Evolutionary conservation across 2,888 invertebrate genomes (phyloP), one percentile per base, ranked within the genome.

Genomic region (Platerodrilus igneus): DNA sequence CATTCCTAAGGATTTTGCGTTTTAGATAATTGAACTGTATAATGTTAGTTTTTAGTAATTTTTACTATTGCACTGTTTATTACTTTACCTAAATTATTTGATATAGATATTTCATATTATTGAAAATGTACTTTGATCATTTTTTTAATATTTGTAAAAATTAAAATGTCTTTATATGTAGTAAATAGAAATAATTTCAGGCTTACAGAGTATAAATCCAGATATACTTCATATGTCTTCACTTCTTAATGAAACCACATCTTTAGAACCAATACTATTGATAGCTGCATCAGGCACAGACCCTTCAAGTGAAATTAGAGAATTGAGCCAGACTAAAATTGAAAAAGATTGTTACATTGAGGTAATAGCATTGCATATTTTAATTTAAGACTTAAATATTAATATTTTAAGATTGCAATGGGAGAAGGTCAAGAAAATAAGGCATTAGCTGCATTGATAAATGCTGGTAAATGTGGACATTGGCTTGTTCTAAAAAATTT

Each of bases 281-380:
- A 76, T 96, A 32, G 82, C 88, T 22, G 84, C 90, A 34, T 81
- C 91, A 14, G 96, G 95, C 16, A 84, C 86, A 20, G 96, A 97
- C 73, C 95, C 94, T 11, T 85, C 92, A 1, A 77, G 79, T 13
- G 91, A 92, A 63, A 73, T 93, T 6, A 73, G 76, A 41, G 78
- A 81, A 29, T 66, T 86, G 22, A 85, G 86, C 0, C 58, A 68
- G 7, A 72, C 66, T 41, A 63, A 60, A 36, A 56, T 64, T 23
- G 68, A 68, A 9, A 44, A 68, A 60, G 57, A 73, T 62, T 59
- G 74, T 66, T 68, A 81, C 69, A 58, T 69, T 64, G 83, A 84
- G 68, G 77, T 79, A 58, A 50, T 48, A 34, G 16, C 15, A n/a
- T 25, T 29, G 5, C 6, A 6, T 4, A 23, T 15, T 10, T 7